Evolutionary conservation across 2,888 invertebrate species (phyloP), one percentile per base, ranked within the genome.

Genomic region (Blomia tropicalis): DNA sequence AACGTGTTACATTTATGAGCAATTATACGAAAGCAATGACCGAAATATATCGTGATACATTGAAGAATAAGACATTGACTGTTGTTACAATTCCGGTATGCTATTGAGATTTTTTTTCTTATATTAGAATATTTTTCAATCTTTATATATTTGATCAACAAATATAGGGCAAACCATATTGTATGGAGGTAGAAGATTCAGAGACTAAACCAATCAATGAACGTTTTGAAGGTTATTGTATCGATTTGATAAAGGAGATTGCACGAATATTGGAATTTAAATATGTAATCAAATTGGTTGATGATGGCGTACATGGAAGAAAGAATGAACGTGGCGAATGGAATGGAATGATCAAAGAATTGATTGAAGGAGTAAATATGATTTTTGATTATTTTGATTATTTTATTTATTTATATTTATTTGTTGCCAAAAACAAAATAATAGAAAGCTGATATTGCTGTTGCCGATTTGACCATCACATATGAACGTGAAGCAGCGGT

Each of bases 401-500:
- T 29, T 29, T 41, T 41, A 41, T n/a, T 41, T 14, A n/a, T 41
- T 41, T 41, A 41, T 41, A 41, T 17, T 17, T 41, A 41, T 17
- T 41, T 41, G 14, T 41, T 41, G 14, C n/a, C 41, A 41, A 41
- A 41, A 17, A 41, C 41, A 14, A 41, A 41, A 43, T 19, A 43
- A 56, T 76, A 91, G 91, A 84, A 86, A 71, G 92, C 92, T 14
- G 93, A 95, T 75, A 78, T 98, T 68, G 95, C 93, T 1, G 88
- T 98, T 58, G 96, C 93, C 11, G 93, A 96, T 76, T 80, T 98
- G 62, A 96, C 96, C 31, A 96, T 98, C 69, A 98, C 92, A 27
- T 93, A 89, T 74, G 88, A 91, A 73, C 81, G 98, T 72, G 92
- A 91, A 73, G 58, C 63, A 5, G 83, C 95, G 1, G 75, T 79